Conservation (phyloP, 2,113 vertebrate genomes). For the Indicator indicator region DNA sequence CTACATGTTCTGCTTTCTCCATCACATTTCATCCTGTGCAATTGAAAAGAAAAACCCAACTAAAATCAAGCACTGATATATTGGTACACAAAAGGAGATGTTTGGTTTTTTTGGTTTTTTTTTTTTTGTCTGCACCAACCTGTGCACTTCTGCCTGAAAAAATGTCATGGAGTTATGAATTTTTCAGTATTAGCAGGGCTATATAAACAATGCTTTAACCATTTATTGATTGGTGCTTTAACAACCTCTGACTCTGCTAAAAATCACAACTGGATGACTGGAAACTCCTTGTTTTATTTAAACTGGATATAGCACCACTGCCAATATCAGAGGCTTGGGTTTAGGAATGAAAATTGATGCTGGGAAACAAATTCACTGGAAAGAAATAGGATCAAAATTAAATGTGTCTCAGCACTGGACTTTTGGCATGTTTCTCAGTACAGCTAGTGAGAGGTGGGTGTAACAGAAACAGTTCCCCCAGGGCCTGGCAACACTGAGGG, state of each 20-base stretch:
- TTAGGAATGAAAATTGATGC: background rate
- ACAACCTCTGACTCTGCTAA: conserved; percentile 19
- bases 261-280: background rate
- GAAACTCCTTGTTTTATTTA: conserved; percentile 2
- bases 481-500: conserved; percentile 31
- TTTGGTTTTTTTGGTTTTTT: too few species aligned
- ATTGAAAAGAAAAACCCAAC: too few species aligned
- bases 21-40: background rate
- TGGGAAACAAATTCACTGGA: background rate
- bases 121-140: background rate
- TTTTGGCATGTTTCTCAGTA: background rate
- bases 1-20: background rate
- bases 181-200: conserved; percentile 43
- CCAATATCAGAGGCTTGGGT: background rate
- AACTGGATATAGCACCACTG: background rate
- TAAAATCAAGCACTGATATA: background rate
- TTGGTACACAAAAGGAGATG: background rate
- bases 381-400: background rate
- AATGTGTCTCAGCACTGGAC: background rate
- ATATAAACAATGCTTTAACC: conserved; percentile 39
- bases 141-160: background rate
- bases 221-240: conserved; percentile 42
- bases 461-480: background rate
- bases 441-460: background rate
- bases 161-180: conserved; percentile 19